A percentile compares a stretch with the other conserved stretches of the same genome.
phyloP scores from a whole-genome alignment of 2,888 invertebrate species.

The Hypolimnas misippus region DNA sequence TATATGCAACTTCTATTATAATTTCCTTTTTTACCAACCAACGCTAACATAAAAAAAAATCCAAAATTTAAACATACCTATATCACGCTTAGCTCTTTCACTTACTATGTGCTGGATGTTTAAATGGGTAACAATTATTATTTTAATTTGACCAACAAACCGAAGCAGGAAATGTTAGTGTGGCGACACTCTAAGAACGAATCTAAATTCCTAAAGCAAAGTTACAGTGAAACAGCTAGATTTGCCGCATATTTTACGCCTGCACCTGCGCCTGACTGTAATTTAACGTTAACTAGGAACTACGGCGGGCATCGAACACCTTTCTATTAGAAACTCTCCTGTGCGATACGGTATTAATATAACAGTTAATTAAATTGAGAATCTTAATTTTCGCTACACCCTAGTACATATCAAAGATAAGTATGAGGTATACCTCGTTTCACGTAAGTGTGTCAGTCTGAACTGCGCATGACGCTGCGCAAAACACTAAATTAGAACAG shows the following conservation, averaged over 20 bases:
- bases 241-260: conserved; percentile 29
- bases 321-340: conserved; percentile 60
- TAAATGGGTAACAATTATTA: no score
- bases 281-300: conserved; percentile 43
- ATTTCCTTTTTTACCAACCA: no score
- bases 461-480: no score
- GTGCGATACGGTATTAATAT: not conserved
- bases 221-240: conserved; percentile 17
- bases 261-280: conserved; percentile 40
- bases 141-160: not conserved
- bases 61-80: no score
- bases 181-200: conserved; percentile 11
- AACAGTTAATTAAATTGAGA: not conserved
- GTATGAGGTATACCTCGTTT: no score
- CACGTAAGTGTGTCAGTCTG: no score
- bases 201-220: conserved; percentile 21
- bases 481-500: no score
- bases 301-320: conserved; percentile 55
- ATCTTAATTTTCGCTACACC: not conserved
- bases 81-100: no score
- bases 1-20: no score
- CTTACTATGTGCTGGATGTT: no score
- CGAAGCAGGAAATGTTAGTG: not conserved
- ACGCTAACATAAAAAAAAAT: no score
- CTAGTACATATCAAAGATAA: no score